Conservation (phyloP, 1,140 invertebrate species). For the Limonius californicus region DNA sequence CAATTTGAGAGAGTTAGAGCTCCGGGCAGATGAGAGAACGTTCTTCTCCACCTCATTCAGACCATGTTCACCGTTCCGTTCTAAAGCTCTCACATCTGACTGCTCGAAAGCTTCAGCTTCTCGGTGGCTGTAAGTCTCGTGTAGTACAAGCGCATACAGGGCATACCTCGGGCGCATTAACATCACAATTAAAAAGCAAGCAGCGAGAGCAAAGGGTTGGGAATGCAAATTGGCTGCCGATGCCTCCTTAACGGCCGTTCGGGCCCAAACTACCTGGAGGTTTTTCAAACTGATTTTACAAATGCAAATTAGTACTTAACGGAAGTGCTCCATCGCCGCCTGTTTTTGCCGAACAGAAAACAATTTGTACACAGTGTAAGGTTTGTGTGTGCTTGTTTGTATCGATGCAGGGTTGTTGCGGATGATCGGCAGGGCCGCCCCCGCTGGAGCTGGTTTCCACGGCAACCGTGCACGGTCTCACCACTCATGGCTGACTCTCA, state of each 20-base stretch:
- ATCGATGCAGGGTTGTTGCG: constrained; percentile 38
- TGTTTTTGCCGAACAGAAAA: constrained; percentile 4
- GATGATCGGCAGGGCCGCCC: constrained; percentile 39
- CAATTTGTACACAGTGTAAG: constrained; percentile 11
- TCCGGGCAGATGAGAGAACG: neutral
- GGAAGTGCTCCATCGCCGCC: neutral
- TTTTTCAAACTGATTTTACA: constrained; percentile 5
- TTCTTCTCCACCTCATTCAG: neutral
- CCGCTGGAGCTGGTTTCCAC: constrained; percentile 31
- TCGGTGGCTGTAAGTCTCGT: neutral
- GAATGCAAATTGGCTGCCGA: neutral
- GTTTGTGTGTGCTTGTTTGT: constrained; percentile 25
- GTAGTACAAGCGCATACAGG: neutral
- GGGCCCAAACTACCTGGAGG: constrained; percentile 1
- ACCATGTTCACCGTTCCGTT: no score
- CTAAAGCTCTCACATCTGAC: no score
- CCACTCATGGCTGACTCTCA: constrained; percentile 26
- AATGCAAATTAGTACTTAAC: constrained; percentile 15
- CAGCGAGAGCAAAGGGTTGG: constrained; percentile 7
- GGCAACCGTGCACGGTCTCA: constrained; percentile 24
- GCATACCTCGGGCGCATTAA: neutral
- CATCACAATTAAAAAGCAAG: constrained; percentile 17
- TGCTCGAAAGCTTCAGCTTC: neutral
- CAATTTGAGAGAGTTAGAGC: neutral
- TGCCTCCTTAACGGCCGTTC: constrained; percentile 5